Evolutionary conservation across 2,113 vertebrate genomes (phyloP), one percentile per base, ranked within the genome.

Genomic region (Pterocles burchelli): DNA sequence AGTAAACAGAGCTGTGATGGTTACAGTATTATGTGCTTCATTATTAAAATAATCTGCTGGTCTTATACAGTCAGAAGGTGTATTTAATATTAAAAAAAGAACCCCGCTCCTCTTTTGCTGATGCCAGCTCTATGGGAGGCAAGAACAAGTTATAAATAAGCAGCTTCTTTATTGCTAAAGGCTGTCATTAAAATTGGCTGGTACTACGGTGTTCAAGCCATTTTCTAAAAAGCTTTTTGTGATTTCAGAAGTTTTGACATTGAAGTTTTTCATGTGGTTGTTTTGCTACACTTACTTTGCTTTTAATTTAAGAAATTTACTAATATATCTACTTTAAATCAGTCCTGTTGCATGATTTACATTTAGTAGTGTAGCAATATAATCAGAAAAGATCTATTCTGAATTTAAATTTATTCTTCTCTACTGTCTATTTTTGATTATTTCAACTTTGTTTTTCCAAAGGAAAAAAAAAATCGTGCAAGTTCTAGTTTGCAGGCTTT

Each of bases 61-160:
- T 66, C 10, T 86, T 88, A 66, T 4, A 28, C 59, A 52, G 33
- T 31, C 20, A 1, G 36, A 75, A 95, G 2, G 18, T 74, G 49
- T 61, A 33, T 59, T 82, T 81, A 67, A 45, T 91, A 61, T 48
- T 65, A n/a, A 66, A 80, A 36, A 63, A 85, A 76, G 10, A 31
- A 8, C 7, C 21, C n/a, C 51, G 17, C 74, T 88, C 48, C 43
- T 82, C 10, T 71, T 41, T 11, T 15, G 29, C 66, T 91, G 49
- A n/a, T 74, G 48, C 43, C 48, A 83, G 75, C 21, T 75, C 11
- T n/a, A 1, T 26, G 55, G n/a, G 65, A 83, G 20, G 79, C 73
- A 89, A 19, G 14, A 93, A 25, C 1, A 80, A 62, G 45, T n/a
- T 90, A 83, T 81, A 92, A 96, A 91, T 84, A 97, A 88, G 38